Base-by-base conservation (phyloP, 2,113 vertebrate genomes). In the Hyla sarda region DNA sequence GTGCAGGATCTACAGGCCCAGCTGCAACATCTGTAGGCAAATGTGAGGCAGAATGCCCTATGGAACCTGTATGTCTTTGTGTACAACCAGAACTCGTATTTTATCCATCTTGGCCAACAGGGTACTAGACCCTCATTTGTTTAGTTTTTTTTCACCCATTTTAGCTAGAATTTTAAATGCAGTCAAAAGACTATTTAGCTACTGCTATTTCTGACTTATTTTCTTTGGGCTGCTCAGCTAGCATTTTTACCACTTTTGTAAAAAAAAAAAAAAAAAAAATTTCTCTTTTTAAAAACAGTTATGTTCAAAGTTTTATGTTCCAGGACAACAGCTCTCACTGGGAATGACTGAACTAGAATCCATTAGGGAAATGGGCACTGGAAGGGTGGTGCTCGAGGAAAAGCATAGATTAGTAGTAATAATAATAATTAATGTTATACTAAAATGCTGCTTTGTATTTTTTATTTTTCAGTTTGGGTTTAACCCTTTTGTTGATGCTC, bases 401-500 rank as follows among this genome's bases (percentile, higher is more conserved):
- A 81, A 34, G 23, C 34, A 34, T 82, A 54, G 71, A 82, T 58
- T 58, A 28, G 65, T 67, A 72, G 58, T 80, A 74, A n/a, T n/a
- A n/a, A n/a, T n/a, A n/a, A n/a, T n/a, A n/a, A n/a, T n/a, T 67
- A 81, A 41, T n/a, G 32, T 79, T 56, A 82, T 74, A 48, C 25
- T 81, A 81, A 86, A 80, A 21, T 80, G 50, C 74, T 88, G 81
- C 65, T 73, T 37, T 82, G 62, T 79, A 30, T 75, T 7, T 32
- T n/a, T 73, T n/a, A n/a, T 28, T n/a, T 75, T 28, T 77, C 77
- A 28, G 48, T 56, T 47, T 71, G n/a, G 41, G 41, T 87, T 87
- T 67, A 87, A 72, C 85, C 88, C 87, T 11, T 71, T 82, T 83
- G 82, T 85, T 65, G 56, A 54, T 16, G 88, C 87, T 85, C 34